Percentiles rank a stretch among this genome's conserved stretches.
phyloP scores from a whole-genome alignment of 2,888 invertebrate genomes.

The Apoda limacodes region DNA sequence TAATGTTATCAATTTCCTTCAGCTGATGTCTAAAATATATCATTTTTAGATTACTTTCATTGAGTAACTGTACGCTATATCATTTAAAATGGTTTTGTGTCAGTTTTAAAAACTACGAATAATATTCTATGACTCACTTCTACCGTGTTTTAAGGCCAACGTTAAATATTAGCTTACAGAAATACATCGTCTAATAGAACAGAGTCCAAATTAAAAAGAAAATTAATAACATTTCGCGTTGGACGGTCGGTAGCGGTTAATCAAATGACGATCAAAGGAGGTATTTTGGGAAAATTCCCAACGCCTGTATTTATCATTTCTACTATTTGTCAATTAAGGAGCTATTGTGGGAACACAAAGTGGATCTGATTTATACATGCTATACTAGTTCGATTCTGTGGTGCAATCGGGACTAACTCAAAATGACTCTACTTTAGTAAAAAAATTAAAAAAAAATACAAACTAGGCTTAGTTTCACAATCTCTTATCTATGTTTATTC shows the following conservation, averaged over 20 bases:
- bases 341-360: slow-evolving; percentile 59
- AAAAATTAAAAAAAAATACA: too few species aligned
- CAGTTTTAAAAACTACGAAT: slow-evolving; percentile 25
- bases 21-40: neutral
- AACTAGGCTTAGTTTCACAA: too few species aligned
- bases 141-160: slow-evolving; percentile 25
- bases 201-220: slow-evolving; percentile 58
- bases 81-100: slow-evolving; percentile 21
- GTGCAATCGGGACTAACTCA: slow-evolving; percentile 2
- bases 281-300: slow-evolving; percentile 60
- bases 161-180: slow-evolving; percentile 37
- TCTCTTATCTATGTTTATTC: too few species aligned
- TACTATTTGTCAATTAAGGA: slow-evolving; percentile 68
- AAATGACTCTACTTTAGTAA: slow-evolving; percentile 23
- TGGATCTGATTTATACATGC: slow-evolving; percentile 53
- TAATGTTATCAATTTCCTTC: neutral
- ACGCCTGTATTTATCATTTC: slow-evolving; percentile 63
- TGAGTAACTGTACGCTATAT: slow-evolving; percentile 13
- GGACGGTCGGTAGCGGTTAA: slow-evolving; percentile 52
- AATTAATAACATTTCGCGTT: slow-evolving; percentile 60
- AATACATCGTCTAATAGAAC: slow-evolving; percentile 40
- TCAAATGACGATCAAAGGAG: slow-evolving; percentile 62
- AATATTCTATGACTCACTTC: slow-evolving; percentile 25
- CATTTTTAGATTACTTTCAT: slow-evolving; percentile 4
- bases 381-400: slow-evolving; percentile 33